Conservation (phyloP, 2,113 vertebrate species). For the Seriola dumerili region DNA sequence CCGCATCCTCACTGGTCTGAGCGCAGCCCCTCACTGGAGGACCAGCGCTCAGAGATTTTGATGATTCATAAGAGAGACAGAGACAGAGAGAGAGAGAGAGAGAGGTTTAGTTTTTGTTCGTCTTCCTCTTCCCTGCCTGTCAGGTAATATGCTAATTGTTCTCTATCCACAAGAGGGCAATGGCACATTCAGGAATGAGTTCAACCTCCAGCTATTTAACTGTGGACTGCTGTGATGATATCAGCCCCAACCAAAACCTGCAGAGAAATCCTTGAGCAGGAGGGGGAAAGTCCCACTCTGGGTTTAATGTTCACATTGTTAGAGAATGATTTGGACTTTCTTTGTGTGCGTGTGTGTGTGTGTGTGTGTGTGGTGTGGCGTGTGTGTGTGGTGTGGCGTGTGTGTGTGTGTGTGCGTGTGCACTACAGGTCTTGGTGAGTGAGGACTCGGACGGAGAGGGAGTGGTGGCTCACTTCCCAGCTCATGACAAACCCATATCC, state of each 20-base stretch:
- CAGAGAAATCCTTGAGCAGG: conserved; percentile 47
- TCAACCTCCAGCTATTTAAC: conserved; percentile 4
- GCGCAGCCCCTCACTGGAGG: conserved; percentile 3
- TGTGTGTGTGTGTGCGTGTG: conserved; percentile 44
- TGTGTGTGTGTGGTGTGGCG: not conserved
- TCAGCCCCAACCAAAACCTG: conserved; percentile 52
- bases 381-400: conserved; percentile 30
- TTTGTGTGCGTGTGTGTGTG: conserved; percentile 34
- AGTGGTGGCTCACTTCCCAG: conserved; percentile 98
- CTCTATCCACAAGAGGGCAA: conserved; percentile 68
- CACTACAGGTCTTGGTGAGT: conserved; percentile 92
- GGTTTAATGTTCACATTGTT: conserved; percentile 70
- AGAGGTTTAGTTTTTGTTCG: not conserved
- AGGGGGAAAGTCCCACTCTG: conserved; percentile 71
- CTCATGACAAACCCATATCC: conserved; percentile 98
- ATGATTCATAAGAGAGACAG: conserved; percentile 1
- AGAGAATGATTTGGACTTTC: conserved; percentile 63
- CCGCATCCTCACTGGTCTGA: conserved; percentile 4
- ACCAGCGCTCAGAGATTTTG: not conserved
- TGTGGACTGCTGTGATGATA: conserved; percentile 43
- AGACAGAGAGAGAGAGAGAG: not conserved
- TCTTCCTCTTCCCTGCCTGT: not conserved
- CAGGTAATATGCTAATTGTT: conserved; percentile 40
- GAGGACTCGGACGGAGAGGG: conserved; percentile 96
- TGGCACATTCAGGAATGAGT: conserved; percentile 46